Base-by-base conservation (phyloP, 1,140 invertebrate species). In the Lepidurus couesii region DNA sequence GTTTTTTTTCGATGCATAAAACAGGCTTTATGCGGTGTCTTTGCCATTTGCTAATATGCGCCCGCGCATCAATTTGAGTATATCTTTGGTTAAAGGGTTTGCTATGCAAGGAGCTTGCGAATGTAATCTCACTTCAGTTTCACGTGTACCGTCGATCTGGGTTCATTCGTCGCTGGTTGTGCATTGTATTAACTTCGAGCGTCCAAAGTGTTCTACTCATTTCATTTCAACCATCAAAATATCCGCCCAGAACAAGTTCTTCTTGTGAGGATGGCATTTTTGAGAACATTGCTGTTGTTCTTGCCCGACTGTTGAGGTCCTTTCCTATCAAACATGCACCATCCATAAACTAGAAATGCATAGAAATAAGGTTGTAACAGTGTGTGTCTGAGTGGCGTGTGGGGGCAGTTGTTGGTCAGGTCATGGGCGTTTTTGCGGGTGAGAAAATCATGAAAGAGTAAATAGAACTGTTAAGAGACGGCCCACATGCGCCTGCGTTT, bases 31-130 rank as follows among this genome's bases (percentile, higher is more conserved):
- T 16, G 53, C 53, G 53, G 53, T 21, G 16, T 65, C 21, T 13
- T 65, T 65, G 34, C 21, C 53, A 65, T 16, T 65, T 65, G 53
- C 53, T 65, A 65, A 65, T 65, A 65, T 65, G 53, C 53, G 53
- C 53, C 53, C 53, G 53, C 53, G 53, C 53, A 65, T 65, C 53
- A 65, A 65, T 65, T 65, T 65, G 34, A 65, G 53, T 21, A n/a
- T 21, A 65, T 65, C 53, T 65, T 34, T 65, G 53, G 53, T 65
- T 65, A 65, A 65, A 65, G 53, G 53, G 21, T 65, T 65, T 21
- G 21, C 53, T 21, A 65, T 65, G 53, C 53, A 13, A 65, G 21
- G 53, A 65, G 53, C 47, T 65, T 65, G n/a, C 53, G 53, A 65
- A 65, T n/a, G 53, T 65, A 65, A 65, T 65, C 21, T 21, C 53